Conservation (phyloP, 2,888 invertebrate species). For the Tetragnatha montana region DNA sequence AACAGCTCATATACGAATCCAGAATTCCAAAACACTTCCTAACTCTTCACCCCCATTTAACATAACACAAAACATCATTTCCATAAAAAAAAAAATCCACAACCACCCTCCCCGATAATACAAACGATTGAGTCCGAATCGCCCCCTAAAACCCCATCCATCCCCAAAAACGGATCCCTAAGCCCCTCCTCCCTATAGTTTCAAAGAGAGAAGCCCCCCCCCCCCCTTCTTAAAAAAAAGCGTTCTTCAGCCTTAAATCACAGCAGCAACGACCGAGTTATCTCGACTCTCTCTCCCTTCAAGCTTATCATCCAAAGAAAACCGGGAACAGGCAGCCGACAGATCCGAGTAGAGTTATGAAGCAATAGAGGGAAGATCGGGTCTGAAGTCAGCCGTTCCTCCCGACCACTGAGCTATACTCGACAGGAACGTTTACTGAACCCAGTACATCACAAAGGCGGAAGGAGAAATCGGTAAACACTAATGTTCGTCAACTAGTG, state of each 20-base stretch:
- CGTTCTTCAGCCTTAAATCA: not conserved
- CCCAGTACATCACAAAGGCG: too few relatives aligned
- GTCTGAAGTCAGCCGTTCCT: too few relatives aligned
- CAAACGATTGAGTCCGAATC: not conserved
- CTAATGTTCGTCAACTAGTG: too few relatives aligned
- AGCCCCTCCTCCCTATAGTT: not conserved
- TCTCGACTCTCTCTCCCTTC: not conserved
- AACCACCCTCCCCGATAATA: not conserved
- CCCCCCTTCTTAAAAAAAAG: not conserved
- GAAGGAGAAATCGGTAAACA: too few relatives aligned
- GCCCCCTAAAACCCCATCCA: not conserved
- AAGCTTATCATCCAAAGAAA: not conserved
- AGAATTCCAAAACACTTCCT: not conserved
- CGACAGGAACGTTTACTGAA: too few relatives aligned
- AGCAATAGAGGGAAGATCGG: too few relatives aligned
- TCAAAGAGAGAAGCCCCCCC: not conserved
- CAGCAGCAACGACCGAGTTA: not conserved
- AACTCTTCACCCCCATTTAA: too few relatives aligned
- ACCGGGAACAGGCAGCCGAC: not conserved
- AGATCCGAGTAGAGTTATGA: not conserved
- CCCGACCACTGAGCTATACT: too few relatives aligned
- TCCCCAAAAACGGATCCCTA: not conserved
- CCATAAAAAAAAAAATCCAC: too few relatives aligned
- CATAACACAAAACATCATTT: too few relatives aligned
- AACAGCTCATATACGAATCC: not conserved